These are phyloP conservation scores for Lithophane semibrunnea DNA, from an alignment of 2,888 invertebrate species.

Conservation along the genomic window DNA sequence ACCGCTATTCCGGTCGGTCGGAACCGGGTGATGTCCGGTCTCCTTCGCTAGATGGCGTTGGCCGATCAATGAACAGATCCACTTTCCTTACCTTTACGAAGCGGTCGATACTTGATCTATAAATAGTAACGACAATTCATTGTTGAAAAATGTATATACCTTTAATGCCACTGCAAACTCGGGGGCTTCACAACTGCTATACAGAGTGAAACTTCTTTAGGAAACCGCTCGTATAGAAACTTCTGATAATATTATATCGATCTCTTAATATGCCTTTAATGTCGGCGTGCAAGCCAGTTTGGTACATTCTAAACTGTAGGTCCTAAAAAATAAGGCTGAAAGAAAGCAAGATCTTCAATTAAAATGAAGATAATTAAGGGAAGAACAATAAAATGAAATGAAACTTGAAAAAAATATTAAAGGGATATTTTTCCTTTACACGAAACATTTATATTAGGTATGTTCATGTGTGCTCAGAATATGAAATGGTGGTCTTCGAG, in stretches of 20 bases:
- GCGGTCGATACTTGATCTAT: constrained; percentile 19
- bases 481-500: background rate
- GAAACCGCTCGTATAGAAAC: too few species aligned
- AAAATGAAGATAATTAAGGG: background rate
- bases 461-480: background rate
- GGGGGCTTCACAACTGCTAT: background rate
- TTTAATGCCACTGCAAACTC: background rate
- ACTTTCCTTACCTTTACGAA: background rate
- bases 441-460: background rate
- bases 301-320: background rate
- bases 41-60: too few species aligned
- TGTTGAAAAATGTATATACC: constrained; percentile 30
- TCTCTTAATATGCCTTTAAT: too few species aligned
- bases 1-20: too few species aligned
- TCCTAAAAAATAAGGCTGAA: background rate
- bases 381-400: background rate
- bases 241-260: too few species aligned
- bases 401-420: background rate
- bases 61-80: too few species aligned
- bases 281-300: too few species aligned
- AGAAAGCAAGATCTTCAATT: background rate
- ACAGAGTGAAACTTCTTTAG: background rate
- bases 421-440: background rate
- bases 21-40: too few species aligned
- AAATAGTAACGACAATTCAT: constrained; percentile 19